Conservation (phyloP, 2,113 vertebrate genomes). For the Nothoprocta pentlandii region DNA sequence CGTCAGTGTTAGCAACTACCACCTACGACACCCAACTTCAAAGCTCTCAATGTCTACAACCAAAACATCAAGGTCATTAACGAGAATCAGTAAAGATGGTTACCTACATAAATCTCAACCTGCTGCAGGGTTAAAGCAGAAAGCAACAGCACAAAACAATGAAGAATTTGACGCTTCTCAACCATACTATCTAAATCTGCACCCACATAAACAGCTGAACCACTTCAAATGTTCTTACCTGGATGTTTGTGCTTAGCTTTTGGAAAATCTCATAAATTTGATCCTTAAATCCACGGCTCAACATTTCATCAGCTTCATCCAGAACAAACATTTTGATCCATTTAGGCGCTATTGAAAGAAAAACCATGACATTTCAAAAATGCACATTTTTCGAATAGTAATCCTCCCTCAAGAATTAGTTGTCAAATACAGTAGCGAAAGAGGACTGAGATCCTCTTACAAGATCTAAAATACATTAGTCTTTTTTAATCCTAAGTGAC, state of each 20-base stretch:
- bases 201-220: background rate
- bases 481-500: fast-evolving
- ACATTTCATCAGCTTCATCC: slow-evolving; percentile 99
- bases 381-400: fast-evolving
- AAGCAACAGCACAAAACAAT: slow-evolving; percentile 46
- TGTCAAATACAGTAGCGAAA: background rate
- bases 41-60: background rate
- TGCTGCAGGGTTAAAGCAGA: background rate
- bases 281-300: slow-evolving; percentile 99
- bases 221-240: slow-evolving; percentile 72
- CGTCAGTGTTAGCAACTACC: fast-evolving
- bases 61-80: background rate
- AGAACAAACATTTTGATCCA: slow-evolving; percentile 99
- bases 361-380: background rate
- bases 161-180: slow-evolving; percentile 12
- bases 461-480: fast-evolving
- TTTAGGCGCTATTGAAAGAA: slow-evolving; percentile 84
- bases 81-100: background rate
- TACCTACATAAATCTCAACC: slow-evolving; percentile 33
- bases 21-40: background rate
- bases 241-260: slow-evolving; percentile 96
- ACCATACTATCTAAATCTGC: background rate
- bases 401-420: background rate
- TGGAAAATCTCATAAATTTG: slow-evolving; percentile 99
- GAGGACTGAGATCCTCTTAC: background rate